phyloP scores from a whole-genome alignment of 1,140 invertebrate genomes.

The Sinella curviseta region DNA sequence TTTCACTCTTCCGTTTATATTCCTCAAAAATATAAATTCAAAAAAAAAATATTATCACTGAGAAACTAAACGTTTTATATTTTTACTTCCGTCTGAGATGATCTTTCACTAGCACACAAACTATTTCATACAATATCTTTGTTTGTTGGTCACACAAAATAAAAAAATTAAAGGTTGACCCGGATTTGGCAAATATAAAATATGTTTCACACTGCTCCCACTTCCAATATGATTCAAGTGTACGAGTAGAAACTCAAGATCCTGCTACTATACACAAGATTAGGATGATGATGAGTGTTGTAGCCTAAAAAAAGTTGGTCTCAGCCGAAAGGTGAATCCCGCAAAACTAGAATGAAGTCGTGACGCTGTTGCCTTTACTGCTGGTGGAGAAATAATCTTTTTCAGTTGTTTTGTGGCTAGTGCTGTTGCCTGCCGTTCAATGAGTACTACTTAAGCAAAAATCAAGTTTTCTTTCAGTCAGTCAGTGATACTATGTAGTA shows the following conservation, averaged over 20 bases:
- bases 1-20: too few relatives aligned
- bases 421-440: neutral
- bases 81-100: neutral
- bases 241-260: neutral
- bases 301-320: constrained; percentile 12
- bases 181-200: constrained; percentile 1
- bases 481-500: neutral
- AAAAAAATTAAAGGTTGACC: constrained; percentile 3
- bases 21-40: neutral
- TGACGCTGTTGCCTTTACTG: neutral
- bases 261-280: neutral
- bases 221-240: neutral
- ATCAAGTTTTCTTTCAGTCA: constrained; percentile 3
- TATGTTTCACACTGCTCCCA: neutral
- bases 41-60: neutral
- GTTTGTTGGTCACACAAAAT: neutral
- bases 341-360: constrained; percentile 21
- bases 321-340: constrained; percentile 15
- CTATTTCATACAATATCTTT: neutral
- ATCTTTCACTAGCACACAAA: neutral
- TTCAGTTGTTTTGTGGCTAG: neutral
- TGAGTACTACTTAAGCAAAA: constrained; percentile 2
- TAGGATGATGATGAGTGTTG: too few relatives aligned
- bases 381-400: neutral
- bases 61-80: neutral